Conservation (phyloP, 1,140 invertebrate species). For the Lasioglossum baleicum region DNA sequence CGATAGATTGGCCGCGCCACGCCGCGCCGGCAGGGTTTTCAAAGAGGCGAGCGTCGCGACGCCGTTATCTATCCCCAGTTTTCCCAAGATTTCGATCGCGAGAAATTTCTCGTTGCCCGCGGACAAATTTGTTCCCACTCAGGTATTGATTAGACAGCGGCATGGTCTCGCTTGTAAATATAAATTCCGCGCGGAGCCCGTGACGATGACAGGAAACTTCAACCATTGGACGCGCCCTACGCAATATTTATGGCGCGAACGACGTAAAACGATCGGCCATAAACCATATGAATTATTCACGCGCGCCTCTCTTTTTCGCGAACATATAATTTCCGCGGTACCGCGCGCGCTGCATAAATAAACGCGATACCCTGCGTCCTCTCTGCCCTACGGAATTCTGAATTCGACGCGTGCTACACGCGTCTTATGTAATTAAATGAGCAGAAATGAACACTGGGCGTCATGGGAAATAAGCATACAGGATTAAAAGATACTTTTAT, state of each 20-base stretch:
- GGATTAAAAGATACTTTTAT: too few species aligned
- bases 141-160: neutral
- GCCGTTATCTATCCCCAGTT: neutral
- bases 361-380: neutral
- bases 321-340: neutral
- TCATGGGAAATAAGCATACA: too few species aligned
- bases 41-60: neutral
- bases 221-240: neutral
- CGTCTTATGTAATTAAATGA: too few species aligned
- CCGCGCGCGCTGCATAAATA: neutral
- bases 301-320: neutral
- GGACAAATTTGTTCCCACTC: neutral
- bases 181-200: neutral
- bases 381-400: too few species aligned
- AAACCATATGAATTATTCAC: conserved; percentile 22
- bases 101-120: neutral
- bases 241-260: neutral
- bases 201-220: neutral
- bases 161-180: neutral
- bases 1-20: too few species aligned
- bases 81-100: neutral
- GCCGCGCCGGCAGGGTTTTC: neutral
- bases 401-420: too few species aligned
- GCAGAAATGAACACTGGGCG: too few species aligned
- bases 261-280: conserved; percentile 6